Evolutionary conservation across 2,888 invertebrate genomes (phyloP), one percentile per base, ranked within the genome.

Genomic region (Petrolisthes manimaculis): DNA sequence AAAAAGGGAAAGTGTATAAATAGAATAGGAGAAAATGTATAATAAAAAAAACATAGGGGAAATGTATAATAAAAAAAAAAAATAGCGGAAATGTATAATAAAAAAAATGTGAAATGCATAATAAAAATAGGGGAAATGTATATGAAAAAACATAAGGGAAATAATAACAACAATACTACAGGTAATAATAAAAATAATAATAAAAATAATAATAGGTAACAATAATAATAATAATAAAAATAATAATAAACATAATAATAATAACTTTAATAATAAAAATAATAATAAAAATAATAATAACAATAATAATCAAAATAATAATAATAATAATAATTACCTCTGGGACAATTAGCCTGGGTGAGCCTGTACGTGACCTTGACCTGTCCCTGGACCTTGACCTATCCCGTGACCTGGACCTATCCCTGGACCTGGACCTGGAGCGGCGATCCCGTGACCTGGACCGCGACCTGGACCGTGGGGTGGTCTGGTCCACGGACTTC

Each of bases 401-500:
- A 1, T 89, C 85, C 53, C 88, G 81, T 24, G 86, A 84, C 6
- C 82, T 74, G 4, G 91, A 89, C 71, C 88, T 83, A 8, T 89
- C 87, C 6, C 88, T 24, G 24, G 91, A 92, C 86, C 92, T 91
- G 85, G 88, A 79, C 79, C 83, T 55, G 54, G 81, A 67, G n/a
- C 81, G 55, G 8, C 54, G 37, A 54, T 74, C 14, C n/a, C 71
- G 55, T 53, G 67, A 61, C 53, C 82, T 74, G 6, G 79, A 53
- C 55, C 61, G 8, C 5, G 54, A 84, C 55, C 61, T 18, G n/a
- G 54, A 84, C 12, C 88, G 86, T 9, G 86, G 71, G 14, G 92
- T 92, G 53, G n/a, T n/a, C n/a, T n/a, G n/a, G n/a, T n/a, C n/a
- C n/a, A n/a, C 93, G 92, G 91, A 91, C 69, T 92, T 92, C 55